Evolutionary conservation across 2,888 invertebrate genomes (phyloP), one percentile per base, ranked within the genome.

Genomic region (Notodonta dromedarius): DNA sequence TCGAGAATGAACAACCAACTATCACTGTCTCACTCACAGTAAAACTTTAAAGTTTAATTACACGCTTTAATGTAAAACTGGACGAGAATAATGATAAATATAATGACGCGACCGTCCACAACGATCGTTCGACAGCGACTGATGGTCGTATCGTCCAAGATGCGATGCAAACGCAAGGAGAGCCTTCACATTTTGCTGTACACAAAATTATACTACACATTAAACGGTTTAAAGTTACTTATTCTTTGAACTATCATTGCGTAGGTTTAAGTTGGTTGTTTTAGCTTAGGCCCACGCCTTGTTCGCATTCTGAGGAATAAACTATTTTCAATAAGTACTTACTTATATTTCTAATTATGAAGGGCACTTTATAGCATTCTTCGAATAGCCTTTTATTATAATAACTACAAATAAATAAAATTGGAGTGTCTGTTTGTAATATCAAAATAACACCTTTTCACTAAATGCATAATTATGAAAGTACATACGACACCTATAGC

Each of bases 101-200:
- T 60, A 63, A 57, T 63, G 70, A 80, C 69, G 77, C 91, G 87
- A 77, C 83, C 78, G 77, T 68, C 52, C 71, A 44, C 57, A 64
- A 51, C 76, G 66, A 74, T 70, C 74, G 75, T 74, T 69, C 75
- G 73, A 73, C 75, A 81, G 78, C 76, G 75, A 92, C 92, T 92
- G 85, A 84, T 83, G 79, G 76, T 79, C 77, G 76, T 67, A 76
- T 79, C 77, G 76, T 67, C 71, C 69, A 73, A 73, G 55, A 56
- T 44, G 56, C 42, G 82, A 80, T 84, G 82, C 81, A 82, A 42
- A 77, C 77, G 73, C 70, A 70, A 74, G 68, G 67, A 74, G 79
- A 80, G 77, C 76, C 78, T 76, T 80, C 76, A 67, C 67, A 40
- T 72, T 67, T 62, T 66, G 50, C 67, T 44, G 69, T 75, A 69